These are phyloP conservation scores for Fratercula arctica DNA, from an alignment of 2,797 vertebrate species.

Conservation along the genomic window DNA sequence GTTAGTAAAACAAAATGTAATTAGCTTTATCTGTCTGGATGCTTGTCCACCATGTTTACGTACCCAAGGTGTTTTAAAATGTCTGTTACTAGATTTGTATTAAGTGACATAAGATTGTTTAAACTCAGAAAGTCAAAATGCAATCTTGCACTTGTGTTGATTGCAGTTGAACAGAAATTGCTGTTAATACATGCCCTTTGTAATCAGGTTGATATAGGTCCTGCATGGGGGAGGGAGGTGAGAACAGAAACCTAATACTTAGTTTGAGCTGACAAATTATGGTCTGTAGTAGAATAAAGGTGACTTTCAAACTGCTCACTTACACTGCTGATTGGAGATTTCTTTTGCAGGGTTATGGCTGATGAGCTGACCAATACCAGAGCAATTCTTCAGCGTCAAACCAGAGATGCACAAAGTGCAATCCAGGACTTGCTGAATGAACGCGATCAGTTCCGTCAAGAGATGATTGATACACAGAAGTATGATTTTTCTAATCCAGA, in stretches of 20 bases:
- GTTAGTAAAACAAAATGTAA: background rate
- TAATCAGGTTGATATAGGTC: background rate
- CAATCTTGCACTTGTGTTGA: background rate
- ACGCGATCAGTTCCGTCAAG: slow-evolving; percentile 87
- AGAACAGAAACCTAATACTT: background rate
- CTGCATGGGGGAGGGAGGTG: background rate
- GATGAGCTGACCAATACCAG: slow-evolving; percentile 92
- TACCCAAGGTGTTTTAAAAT: background rate
- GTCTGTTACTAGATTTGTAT: background rate
- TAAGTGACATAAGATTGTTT: background rate
- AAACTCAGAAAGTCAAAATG: background rate
- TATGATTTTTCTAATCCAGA: slow-evolving; percentile 58
- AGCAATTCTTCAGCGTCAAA: slow-evolving; percentile 88
- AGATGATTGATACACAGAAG: slow-evolving; percentile 92
- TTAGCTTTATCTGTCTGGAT: background rate
- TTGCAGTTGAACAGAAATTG: background rate
- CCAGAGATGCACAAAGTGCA: slow-evolving; percentile 91
- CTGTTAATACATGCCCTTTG: background rate
- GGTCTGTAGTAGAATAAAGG: background rate
- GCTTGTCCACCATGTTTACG: background rate
- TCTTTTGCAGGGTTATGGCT: slow-evolving; percentile 90
- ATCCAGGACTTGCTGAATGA: slow-evolving; percentile 93
- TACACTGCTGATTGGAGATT: background rate
- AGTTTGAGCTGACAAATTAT: background rate
- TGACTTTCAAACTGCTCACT: background rate